Base-by-base conservation (phyloP, 2,888 invertebrate genomes). In the Ormyrus pomaceus region DNA sequence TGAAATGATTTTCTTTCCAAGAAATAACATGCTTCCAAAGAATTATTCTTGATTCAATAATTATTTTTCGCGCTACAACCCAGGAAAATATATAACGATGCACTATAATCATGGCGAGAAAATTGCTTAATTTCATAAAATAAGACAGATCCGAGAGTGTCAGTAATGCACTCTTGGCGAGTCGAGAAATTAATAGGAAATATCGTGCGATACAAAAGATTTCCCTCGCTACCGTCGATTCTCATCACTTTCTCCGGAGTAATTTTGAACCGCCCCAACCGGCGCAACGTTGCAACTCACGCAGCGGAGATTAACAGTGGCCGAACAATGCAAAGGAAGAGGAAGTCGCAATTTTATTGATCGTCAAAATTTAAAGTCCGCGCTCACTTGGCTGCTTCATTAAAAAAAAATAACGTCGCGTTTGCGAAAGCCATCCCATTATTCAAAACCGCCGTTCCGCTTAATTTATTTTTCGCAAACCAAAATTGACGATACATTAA, bases 341-440 rank as follows among this genome's bases (percentile, higher is more conserved):
- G 78, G 78, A 80, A 82, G 80, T 80, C 55, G 53, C 78, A 9
- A 72, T 72, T 82, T 80, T 82, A 82, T 76, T 70, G 80, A 72
- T 76, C 80, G 61, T 82, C 80, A 73, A 82, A 80, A 9, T 68
- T 71, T 66, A 48, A 77, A 71, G 58, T 50, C 59, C 46, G 13
- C 56, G 50, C 56, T n/a, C 34, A 50, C 45, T 48, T 50, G 45
- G 13, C 66, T 79, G 34, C 50, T 69, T 72, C 62, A 19, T 19
- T 19, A 19, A 19, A 48, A 55, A 83, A 81, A 80, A 79, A 79
- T 82, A 82, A 83, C 81, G 83, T 61, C 19, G 13, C 58, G 13
- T 76, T 77, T 68, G 11, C 51, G 68, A 84, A 86, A 83, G 84
- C 19, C 84, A 82, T 71, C 73, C 13, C 64, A 72, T 69, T 72